Conservation (phyloP, 2,888 invertebrate species). For the Oligia strigilis region DNA sequence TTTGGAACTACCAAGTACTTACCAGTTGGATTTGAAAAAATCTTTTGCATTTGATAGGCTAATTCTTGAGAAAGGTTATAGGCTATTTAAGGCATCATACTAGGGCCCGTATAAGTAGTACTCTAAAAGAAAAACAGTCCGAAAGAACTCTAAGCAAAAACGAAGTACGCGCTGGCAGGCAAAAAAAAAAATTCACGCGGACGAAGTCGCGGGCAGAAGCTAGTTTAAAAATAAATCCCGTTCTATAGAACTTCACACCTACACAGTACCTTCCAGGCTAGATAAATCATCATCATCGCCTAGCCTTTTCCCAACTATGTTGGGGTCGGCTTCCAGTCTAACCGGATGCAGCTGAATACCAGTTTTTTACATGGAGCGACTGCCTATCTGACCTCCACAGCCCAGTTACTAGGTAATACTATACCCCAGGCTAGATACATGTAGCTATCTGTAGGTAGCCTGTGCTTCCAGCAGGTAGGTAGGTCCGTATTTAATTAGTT, state of each 20-base stretch:
- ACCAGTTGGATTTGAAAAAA: background rate
- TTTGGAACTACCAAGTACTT: background rate
- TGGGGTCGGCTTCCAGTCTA: no score
- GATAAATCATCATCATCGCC: background rate
- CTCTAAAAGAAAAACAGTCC: background rate
- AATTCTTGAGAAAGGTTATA: background rate
- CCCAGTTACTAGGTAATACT: background rate
- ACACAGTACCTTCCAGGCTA: background rate
- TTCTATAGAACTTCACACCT: background rate
- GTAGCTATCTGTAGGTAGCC: background rate
- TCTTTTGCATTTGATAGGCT: background rate
- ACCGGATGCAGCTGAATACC: no score
- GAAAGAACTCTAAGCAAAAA: background rate
- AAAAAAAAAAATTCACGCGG: background rate
- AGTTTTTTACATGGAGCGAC: no score
- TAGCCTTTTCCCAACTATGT: no score
- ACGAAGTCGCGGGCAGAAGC: background rate
- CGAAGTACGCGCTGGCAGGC: background rate
- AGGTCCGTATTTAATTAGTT: conserved; percentile 39
- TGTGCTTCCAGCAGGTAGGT: background rate
- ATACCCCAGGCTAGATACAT: background rate
- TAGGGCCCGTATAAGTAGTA: no score
- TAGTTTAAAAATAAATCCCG: background rate
- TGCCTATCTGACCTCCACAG: no score
- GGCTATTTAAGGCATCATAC: background rate